A percentile compares a stretch with the other conserved stretches of the same genome.
Evolutionary conservation across 2,797 vertebrate species (phyloP).

Genomic region (Falco peregrinus): DNA sequence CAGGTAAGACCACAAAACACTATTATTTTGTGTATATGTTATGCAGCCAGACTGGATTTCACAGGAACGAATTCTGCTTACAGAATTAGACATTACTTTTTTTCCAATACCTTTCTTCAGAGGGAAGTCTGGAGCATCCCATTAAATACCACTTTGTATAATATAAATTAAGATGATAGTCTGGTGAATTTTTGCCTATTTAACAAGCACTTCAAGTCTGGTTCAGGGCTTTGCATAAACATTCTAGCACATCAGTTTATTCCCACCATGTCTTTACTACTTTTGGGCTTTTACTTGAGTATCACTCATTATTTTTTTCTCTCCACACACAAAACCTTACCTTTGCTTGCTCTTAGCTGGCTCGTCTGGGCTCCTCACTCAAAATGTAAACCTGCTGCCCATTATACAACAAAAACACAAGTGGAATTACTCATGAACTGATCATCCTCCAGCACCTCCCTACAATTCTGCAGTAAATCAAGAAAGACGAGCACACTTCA

Average conservation of each 20-base stretch:
- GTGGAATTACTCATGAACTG: background rate
- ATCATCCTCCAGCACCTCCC: background rate
- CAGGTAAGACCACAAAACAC: constrained; percentile 80
- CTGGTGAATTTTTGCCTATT: background rate
- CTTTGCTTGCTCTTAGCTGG: background rate
- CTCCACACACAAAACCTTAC: background rate
- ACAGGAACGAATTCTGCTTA: background rate
- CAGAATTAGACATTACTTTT: background rate
- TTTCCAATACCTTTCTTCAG: background rate
- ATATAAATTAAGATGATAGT: background rate
- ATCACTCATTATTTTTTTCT: background rate
- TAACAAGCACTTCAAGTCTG: background rate
- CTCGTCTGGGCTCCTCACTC: background rate
- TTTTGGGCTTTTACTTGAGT: background rate
- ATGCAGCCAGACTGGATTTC: background rate
- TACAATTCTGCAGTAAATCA: background rate
- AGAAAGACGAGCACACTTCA: background rate
- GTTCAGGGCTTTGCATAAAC: background rate
- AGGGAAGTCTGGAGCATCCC: background rate
- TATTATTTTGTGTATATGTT: background rate
- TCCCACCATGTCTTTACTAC: background rate
- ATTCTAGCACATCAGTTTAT: background rate
- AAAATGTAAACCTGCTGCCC: background rate
- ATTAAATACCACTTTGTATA: background rate
- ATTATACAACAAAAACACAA: background rate